Evolutionary conservation across 2,113 vertebrate species (phyloP), one percentile per base, ranked within the genome.

Genomic region (Nothoprocta pentlandii): DNA sequence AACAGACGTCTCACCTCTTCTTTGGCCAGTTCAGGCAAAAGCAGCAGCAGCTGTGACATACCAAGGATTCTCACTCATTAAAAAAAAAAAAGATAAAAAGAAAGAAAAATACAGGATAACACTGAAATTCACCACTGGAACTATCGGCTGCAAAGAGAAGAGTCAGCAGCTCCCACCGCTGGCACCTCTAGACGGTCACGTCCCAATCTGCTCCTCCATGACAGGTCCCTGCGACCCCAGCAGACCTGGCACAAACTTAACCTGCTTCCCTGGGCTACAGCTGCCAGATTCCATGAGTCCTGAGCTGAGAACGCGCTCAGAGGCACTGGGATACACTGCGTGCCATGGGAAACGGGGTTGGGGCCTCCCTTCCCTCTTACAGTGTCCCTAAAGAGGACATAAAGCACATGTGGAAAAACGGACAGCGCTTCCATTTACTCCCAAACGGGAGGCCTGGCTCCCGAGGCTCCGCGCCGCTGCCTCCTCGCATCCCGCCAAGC

Each of bases 11-110:
- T 84, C 91, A 62, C 56, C 44, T 83, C 80, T 70, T 77, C 91
- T 94, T 80, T 64, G 77, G 85, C 91, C 93, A 89, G 23, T 59
- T 67, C 51, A 83, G 82, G 85, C 54, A 90, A 63, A 94, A 95
- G 91, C 67, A 80, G 82, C 78, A 76, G 59, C 87, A 90, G 47
- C 82, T 79, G 69, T 75, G 77, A 78, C 62, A 68, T 0, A 44
- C 42, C n/a, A 79, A 85, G 53, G 23, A 41, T 30, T 30, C 76
- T 32, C 68, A 51, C 76, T 80, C 51, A 26, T 69, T 39, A 44
- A 54, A 47, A 36, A 66, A 28, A 16, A 54, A 8, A 25, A 53
- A 15, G 19, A 49, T 9, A 34, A 54, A 44, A 41, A 56, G 28
- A 56, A 30, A 30, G 30, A 12, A 56, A 54, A 54, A 30, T 14